phyloP scores from a whole-genome alignment of 2,113 vertebrate species.

The Melanerpes formicivorus region DNA sequence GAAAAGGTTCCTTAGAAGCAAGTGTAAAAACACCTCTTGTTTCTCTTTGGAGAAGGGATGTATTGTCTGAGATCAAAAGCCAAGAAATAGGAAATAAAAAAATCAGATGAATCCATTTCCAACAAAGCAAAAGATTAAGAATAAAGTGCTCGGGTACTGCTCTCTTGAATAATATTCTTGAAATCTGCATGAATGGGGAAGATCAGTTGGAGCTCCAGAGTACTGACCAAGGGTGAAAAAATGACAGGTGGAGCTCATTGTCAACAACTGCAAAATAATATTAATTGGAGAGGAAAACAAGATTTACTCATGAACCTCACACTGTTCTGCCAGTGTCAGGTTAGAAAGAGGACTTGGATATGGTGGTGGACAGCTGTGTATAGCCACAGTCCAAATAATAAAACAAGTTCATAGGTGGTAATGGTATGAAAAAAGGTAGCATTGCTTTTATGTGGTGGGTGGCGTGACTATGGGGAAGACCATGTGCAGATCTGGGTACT shows the following conservation, averaged over 20 bases:
- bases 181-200: neutral
- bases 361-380: neutral
- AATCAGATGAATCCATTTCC: neutral
- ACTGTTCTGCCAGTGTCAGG: neutral
- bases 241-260: neutral
- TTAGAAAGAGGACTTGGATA: neutral
- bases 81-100: neutral
- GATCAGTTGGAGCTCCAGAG: neutral
- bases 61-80: neutral
- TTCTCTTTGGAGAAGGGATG: neutral
- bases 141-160: neutral
- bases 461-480: neutral
- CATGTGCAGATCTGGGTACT: neutral
- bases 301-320: neutral
- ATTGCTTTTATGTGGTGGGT: accelerated
- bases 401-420: neutral
- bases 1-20: neutral
- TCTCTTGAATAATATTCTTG: neutral
- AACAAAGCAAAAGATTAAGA: neutral
- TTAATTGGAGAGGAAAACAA: neutral
- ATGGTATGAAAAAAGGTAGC: neutral
- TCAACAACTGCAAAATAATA: neutral
- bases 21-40: neutral
- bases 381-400: neutral
- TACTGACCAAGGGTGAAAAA: neutral